Evolutionary conservation across 2,888 invertebrate genomes (phyloP).

Genomic region (Bembecia ichneumoniformis): DNA sequence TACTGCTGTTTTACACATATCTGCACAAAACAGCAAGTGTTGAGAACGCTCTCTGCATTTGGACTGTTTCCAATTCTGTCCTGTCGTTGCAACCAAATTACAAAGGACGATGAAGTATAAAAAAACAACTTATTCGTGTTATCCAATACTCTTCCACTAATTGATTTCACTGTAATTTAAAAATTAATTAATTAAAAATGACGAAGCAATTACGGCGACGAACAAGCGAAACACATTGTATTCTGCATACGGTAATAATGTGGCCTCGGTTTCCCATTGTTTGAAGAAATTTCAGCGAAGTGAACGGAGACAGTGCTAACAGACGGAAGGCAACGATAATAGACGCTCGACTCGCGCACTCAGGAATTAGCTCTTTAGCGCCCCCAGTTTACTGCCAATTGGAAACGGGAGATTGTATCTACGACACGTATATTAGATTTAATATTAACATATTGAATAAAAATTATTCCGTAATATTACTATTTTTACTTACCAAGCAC

Average conservation of each 20-base stretch:
- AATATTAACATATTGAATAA: too few relatives aligned
- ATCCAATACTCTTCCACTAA: too few relatives aligned
- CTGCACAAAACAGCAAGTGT: not conserved
- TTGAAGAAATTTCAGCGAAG: conserved; percentile 8
- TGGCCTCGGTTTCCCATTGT: conserved; percentile 17
- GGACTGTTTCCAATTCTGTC: conserved; percentile 17
- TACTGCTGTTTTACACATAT: not conserved
- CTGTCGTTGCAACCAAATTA: not conserved
- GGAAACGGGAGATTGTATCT: conserved; percentile 1
- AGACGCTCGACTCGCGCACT: conserved; percentile 3
- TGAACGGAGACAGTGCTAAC: conserved; percentile 2
- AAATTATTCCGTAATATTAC: too few relatives aligned
- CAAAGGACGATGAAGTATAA: not conserved
- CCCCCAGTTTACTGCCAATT: conserved; percentile 4
- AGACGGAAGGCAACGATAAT: conserved; percentile 5
- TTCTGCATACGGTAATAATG: conserved; percentile 7
- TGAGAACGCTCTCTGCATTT: conserved; percentile 1
- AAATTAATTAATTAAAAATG: too few relatives aligned
- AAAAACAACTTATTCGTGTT: too few relatives aligned
- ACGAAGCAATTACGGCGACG: not conserved
- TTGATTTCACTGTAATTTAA: too few relatives aligned
- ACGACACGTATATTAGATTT: too few relatives aligned
- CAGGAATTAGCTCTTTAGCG: conserved; percentile 10
- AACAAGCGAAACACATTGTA: conserved; percentile 11
- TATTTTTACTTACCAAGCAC: too few relatives aligned